Evolutionary conservation across 2,888 invertebrate genomes (phyloP), one percentile per base, ranked within the genome.

Genomic region (Malacosoma neustria): DNA sequence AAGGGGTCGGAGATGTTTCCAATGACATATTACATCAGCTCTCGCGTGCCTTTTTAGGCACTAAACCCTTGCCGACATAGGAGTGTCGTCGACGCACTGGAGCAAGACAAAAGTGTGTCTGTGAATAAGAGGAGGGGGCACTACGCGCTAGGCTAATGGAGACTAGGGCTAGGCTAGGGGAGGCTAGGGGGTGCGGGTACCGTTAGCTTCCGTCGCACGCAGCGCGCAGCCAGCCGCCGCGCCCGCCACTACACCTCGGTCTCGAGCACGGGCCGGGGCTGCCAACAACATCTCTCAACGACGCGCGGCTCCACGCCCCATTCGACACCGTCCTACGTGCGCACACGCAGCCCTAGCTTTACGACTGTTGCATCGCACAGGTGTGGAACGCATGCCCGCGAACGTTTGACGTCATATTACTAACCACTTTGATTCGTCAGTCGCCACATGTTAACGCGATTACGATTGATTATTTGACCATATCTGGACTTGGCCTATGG

Each of bases 211-310:
- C 87, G 82, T 61, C 70, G 87, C 66, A 68, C 75, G 72, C 74
- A 77, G 75, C 80, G 81, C 65, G 69, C 63, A 56, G 72, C 65
- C 73, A 72, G 75, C 72, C 77, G 77, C 80, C 77, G 82, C 80
- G 81, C 72, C 81, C 84, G 80, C 84, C 80, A 76, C 87, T 85
- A 85, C 79, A 85, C 87, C 71, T 86, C 86, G 46, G 85, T 86
- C 85, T 85, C 87, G 70, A 85, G 72, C 72, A 74, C 80, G 53
- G 81, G 75, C 62, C 82, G 81, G 49, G 77, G 81, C 81, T 82
- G 80, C 81, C 82, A 81, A 79, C 82, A 82, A 80, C 85, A 81
- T 71, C 84, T 81, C 81, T 81, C 84, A 58, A 76, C 76, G 70
- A 64, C 75, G 70, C 79, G 76, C 71, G 76, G 72, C 74, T 80